Percentiles rank a stretch among this genome's conserved stretches.
These are phyloP conservation scores for Eudorcas thomsonii DNA, from an alignment of 2,113 vertebrate genomes.

Conservation along the genomic window DNA sequence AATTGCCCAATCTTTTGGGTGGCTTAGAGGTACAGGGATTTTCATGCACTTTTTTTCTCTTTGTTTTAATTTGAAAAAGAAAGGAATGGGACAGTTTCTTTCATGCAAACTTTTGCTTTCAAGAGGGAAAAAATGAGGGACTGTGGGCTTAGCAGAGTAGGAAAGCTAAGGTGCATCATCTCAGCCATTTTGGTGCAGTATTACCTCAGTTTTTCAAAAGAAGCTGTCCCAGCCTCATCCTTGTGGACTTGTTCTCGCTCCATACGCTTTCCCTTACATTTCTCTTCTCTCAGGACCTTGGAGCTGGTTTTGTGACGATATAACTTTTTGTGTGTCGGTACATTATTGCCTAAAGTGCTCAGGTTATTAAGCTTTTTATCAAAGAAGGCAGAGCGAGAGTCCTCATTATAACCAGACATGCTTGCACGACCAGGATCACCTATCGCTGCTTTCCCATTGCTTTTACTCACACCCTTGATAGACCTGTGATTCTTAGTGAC, in stretches of 20 bases:
- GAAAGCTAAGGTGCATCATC: constrained; percentile 86
- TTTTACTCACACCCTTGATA: constrained; percentile 90
- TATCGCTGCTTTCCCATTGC: constrained; percentile 87
- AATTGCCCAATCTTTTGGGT: constrained; percentile 93
- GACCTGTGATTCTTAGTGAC: constrained; percentile 90
- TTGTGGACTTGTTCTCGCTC: constrained; percentile 94
- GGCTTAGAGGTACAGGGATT: constrained; percentile 95
- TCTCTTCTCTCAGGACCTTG: constrained; percentile 96
- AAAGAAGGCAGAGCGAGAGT: constrained; percentile 87
- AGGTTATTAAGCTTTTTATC: constrained; percentile 94
- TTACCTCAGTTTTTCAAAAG: constrained; percentile 99
- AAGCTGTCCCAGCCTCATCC: constrained; percentile 95
- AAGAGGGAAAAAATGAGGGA: constrained; percentile 81
- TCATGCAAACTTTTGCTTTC: constrained; percentile 96
- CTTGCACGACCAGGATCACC: constrained; percentile 88
- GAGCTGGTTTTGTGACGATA: constrained; percentile 99
- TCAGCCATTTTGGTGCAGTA: constrained; percentile 94
- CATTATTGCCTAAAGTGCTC: constrained; percentile 92
- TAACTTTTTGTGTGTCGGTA: constrained; percentile 99
- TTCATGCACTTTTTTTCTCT: constrained; percentile 88
- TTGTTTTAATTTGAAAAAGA: constrained; percentile 59
- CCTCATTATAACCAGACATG: constrained; percentile 81
- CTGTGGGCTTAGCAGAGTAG: constrained; percentile 81
- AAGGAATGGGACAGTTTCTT: constrained; percentile 86
- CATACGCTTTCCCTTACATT: constrained; percentile 93